A percentile compares a stretch with the other conserved stretches of the same genome.
phyloP scores from a whole-genome alignment of 2,113 vertebrate genomes.

The Callipepla californica region DNA sequence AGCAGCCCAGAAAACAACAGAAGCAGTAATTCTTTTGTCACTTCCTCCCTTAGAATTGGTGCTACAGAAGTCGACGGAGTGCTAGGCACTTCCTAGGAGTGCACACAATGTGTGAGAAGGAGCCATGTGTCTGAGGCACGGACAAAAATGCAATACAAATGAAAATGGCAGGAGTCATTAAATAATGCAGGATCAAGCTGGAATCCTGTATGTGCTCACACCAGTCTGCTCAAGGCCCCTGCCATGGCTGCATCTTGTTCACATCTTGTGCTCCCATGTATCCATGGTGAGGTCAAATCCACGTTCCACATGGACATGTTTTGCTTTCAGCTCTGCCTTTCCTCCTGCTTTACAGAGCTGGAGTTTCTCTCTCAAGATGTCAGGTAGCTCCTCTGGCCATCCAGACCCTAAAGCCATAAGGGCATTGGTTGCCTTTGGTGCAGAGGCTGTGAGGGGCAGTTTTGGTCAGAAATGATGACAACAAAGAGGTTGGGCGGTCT shows the following conservation, averaged over 20 bases:
- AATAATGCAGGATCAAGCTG: not conserved
- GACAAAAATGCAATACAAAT: not conserved
- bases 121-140: too few relatives aligned
- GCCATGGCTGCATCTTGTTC: not conserved
- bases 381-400: not conserved
- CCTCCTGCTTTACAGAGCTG: not conserved
- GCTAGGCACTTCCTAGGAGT: not conserved
- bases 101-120: not conserved
- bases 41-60: not conserved
- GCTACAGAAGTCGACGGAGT: not conserved
- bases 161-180: not conserved
- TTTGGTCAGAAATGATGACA: not conserved
- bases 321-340: not conserved
- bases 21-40: not conserved
- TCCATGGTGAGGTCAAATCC: not conserved
- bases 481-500: not conserved
- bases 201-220: not conserved
- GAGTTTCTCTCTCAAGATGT: not conserved
- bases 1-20: not conserved
- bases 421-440: accelerated
- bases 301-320: not conserved
- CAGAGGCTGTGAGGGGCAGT: accelerated
- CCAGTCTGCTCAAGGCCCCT: not conserved
- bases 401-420: too few relatives aligned
- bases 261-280: not conserved